These are phyloP conservation scores for Molorchus minor DNA, from an alignment of 2,888 invertebrate species.

Conservation along the genomic window DNA sequence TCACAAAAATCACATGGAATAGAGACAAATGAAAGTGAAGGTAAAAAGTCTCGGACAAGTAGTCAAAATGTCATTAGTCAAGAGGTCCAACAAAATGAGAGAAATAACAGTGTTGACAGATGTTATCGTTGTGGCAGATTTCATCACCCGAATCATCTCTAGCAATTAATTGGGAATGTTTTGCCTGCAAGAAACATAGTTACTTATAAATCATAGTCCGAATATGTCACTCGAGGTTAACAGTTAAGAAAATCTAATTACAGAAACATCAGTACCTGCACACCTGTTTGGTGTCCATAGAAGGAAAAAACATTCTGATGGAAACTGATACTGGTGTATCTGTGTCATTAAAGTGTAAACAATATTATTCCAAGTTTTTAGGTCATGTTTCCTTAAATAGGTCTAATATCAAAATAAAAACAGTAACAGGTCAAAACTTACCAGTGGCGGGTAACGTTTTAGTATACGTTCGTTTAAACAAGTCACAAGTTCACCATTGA, in stretches of 20 bases:
- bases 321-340: conserved; percentile 16
- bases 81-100: no score
- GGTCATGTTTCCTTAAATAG: not conserved
- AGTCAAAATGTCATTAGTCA: no score
- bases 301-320: conserved; percentile 5
- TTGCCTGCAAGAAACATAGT: conserved; percentile 22
- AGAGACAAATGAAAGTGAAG: no score
- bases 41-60: no score
- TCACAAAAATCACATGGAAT: no score
- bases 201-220: conserved; percentile 19
- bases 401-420: conserved; percentile 25
- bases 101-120: no score
- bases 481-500: not conserved
- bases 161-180: conserved; percentile 26
- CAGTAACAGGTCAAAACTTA: conserved; percentile 28
- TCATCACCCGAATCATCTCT: conserved; percentile 25
- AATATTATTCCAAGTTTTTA: conserved; percentile 9
- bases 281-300: not conserved
- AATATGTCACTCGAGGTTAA: not conserved
- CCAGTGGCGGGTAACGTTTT: conserved; percentile 20
- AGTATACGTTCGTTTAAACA: conserved; percentile 13
- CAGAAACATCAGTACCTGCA: no score
- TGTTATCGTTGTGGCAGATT: conserved; percentile 19
- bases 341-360: conserved; percentile 4
- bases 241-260: not conserved